A percentile compares a stretch with the other conserved stretches of the same genome.
phyloP scores from a whole-genome alignment of 2,888 invertebrate species.

The Catocala sponsa region DNA sequence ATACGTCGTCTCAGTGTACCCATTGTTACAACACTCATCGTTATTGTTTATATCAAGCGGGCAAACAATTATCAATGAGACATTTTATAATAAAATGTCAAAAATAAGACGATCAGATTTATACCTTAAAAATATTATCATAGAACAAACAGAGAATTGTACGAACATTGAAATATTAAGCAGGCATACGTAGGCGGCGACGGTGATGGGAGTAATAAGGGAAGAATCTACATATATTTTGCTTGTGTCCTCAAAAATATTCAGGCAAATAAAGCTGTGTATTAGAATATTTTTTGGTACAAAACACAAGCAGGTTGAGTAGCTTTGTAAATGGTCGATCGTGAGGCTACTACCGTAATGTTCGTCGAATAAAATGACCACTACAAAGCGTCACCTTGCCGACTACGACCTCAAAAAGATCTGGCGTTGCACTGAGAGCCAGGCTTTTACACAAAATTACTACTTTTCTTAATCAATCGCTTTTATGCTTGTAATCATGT shows the following conservation, averaged over 20 bases:
- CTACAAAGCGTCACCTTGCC: constrained; percentile 37
- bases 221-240: constrained; percentile 24
- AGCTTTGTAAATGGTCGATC: constrained; percentile 37
- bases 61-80: constrained; percentile 16
- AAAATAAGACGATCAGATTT: constrained; percentile 20
- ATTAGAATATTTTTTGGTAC: constrained; percentile 27
- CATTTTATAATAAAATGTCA: constrained; percentile 11
- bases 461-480: constrained; percentile 14
- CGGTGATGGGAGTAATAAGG: constrained; percentile 10
- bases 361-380: constrained; percentile 43
- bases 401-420: constrained; percentile 40
- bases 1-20: neutral
- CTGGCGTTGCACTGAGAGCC: constrained; percentile 32
- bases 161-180: constrained; percentile 28
- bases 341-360: constrained; percentile 36
- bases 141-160: constrained; percentile 18
- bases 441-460: constrained; percentile 38
- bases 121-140: constrained; percentile 25
- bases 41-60: constrained; percentile 2
- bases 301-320: constrained; percentile 18
- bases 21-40: constrained; percentile 4
- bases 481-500: neutral
- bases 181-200: constrained; percentile 6
- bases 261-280: constrained; percentile 22
- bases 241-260: constrained; percentile 25